Evolutionary conservation across 2,888 invertebrate species (phyloP), one percentile per base, ranked within the genome.

Genomic region (Horisme vitalbata): DNA sequence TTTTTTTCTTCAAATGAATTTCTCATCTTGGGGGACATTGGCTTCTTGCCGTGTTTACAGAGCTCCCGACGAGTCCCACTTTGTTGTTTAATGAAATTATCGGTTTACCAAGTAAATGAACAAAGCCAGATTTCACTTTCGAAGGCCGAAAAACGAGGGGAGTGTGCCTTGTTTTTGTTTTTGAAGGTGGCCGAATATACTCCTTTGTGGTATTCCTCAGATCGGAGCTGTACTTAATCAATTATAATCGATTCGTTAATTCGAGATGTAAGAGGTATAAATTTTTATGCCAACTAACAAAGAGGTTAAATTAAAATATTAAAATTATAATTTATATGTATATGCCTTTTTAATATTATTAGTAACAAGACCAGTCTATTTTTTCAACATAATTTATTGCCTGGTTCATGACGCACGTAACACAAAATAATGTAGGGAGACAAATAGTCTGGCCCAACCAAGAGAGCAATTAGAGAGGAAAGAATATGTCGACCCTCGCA

Each of bases 81-180:
- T 88, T 87, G 87, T 88, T 88, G 88, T 87, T 86, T 89, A 89
- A 89, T 88, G 84, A 88, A 89, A 88, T 89, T 89, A 89, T 88
- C 89, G 89, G 89, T 89, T 89, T 89, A 87, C 87, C 83, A 79
- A 87, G 83, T 81, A 88, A 88, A 88, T 88, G 88, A 88, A 89
- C 88, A 89, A 89, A 88, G 89, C 86, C 83, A 84, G 86, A 87
- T 89, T 86, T 85, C 79, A 79, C 79, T 79, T 79, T 79, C 77
- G 69, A 72, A 67, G 68, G 71, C 64, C 83, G 81, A 85, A 87
- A 85, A 82, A 76, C 74, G 59, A 59, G 75, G 78, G 77, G 73
- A 65, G 75, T 68, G 62, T 61, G 65, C 52, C 55, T 60, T 82
- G 83, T 83, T 83, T 83, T 83, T 83, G 83, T 83, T 83, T 82